Conservation (phyloP, 2,797 vertebrate species). For the Acridotheres tristis region DNA sequence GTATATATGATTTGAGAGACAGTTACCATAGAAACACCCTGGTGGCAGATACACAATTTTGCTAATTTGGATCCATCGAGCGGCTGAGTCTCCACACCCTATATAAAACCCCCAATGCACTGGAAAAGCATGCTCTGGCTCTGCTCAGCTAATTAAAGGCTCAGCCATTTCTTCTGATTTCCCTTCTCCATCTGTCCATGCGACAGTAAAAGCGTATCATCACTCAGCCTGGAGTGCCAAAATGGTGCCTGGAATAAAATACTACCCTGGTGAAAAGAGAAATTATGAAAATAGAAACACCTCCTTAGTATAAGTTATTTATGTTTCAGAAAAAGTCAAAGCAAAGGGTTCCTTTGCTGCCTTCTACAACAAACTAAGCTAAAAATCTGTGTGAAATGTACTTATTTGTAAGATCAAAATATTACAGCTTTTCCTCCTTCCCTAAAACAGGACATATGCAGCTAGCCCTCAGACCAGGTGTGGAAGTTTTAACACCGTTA, state of each 20-base stretch:
- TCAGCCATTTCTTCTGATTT: slow-evolving; percentile 65
- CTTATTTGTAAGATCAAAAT: slow-evolving; percentile 22
- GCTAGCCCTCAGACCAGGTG: background rate
- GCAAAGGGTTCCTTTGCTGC: background rate
- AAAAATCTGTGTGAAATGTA: background rate
- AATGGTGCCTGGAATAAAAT: slow-evolving; percentile 47
- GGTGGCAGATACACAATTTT: slow-evolving; percentile 73
- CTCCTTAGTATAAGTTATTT: slow-evolving; percentile 8
- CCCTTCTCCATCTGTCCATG: slow-evolving; percentile 72
- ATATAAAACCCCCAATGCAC: slow-evolving; percentile 47
- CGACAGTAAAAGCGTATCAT: slow-evolving; percentile 57
- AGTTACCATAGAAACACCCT: slow-evolving; percentile 83
- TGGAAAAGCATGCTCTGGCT: slow-evolving; percentile 66
- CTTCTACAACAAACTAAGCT: background rate
- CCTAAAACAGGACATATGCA: background rate
- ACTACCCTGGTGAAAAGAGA: slow-evolving; percentile 38
- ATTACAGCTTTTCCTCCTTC: background rate
- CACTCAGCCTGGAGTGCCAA: slow-evolving; percentile 49
- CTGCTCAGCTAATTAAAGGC: slow-evolving; percentile 73
- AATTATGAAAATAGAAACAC: slow-evolving; percentile 26
- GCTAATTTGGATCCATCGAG: slow-evolving; percentile 76
- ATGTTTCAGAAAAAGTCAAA: background rate
- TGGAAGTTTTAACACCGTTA: background rate
- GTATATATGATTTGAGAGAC: slow-evolving; percentile 74
- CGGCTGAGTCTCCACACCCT: slow-evolving; percentile 51